Conservation (phyloP, 2,113 vertebrate genomes). For the Scatophagus argus region DNA sequence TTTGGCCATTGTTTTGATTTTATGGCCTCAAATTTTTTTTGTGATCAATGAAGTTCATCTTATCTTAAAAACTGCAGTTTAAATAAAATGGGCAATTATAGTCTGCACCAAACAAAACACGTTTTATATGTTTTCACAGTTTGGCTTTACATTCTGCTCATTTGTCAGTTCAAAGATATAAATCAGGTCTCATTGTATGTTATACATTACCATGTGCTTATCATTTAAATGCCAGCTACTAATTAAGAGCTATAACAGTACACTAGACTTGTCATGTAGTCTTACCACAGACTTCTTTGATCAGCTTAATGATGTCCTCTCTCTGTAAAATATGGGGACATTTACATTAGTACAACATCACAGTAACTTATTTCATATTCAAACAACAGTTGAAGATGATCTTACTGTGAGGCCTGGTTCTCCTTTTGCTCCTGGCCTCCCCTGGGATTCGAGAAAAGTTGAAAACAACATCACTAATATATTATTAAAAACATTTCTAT, state of each 20-base stretch:
- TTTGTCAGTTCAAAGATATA: background rate
- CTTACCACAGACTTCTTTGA: conserved; percentile 94
- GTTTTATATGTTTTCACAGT: background rate
- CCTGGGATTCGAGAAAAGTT: conserved; percentile 74
- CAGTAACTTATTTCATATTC: background rate
- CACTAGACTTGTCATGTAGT: background rate
- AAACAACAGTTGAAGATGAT: conserved; percentile 15
- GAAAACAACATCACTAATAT: background rate
- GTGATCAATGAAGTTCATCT: too few relatives aligned
- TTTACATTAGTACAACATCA: background rate
- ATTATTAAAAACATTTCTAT: background rate
- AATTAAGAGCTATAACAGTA: background rate
- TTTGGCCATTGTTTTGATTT: background rate
- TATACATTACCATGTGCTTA: background rate
- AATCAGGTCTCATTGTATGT: background rate
- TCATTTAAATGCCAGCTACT: background rate
- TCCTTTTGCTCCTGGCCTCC: conserved; percentile 87
- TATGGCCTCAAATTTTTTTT: too few relatives aligned
- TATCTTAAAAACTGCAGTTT: background rate
- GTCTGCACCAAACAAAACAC: background rate
- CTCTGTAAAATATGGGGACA: conserved; percentile 78
- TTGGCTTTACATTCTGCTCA: background rate
- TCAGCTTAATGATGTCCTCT: conserved; percentile 92
- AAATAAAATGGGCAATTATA: background rate
- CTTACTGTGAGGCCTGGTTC: conserved; percentile 90